These are phyloP conservation scores for Kuschelorhynchus macadamiae DNA, from an alignment of 2,888 invertebrate genomes.

Conservation along the genomic window DNA sequence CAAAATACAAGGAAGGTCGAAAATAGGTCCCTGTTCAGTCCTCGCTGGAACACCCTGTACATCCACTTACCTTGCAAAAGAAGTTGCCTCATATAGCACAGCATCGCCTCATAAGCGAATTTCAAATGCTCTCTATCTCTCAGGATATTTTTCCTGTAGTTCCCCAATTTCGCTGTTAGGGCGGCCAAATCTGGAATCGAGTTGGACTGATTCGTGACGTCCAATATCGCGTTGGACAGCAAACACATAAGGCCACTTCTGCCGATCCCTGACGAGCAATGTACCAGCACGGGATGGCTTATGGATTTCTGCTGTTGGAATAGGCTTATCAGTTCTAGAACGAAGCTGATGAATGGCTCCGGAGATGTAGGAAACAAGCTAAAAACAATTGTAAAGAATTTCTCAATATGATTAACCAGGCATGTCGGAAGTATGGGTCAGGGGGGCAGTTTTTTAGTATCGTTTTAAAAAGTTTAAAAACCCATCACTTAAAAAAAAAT, in stretches of 20 bases:
- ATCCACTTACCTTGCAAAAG: slow-evolving; percentile 55
- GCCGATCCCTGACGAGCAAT: slow-evolving; percentile 76
- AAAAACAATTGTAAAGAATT: too few relatives aligned
- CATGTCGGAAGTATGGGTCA: too few relatives aligned
- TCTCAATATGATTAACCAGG: too few relatives aligned
- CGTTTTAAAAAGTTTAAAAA: too few relatives aligned
- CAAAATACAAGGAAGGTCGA: too few relatives aligned
- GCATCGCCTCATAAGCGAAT: slow-evolving; percentile 82
- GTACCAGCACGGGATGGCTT: slow-evolving; percentile 76
- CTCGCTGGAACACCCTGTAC: too few relatives aligned
- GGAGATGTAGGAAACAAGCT: slow-evolving; percentile 77
- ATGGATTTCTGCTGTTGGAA: slow-evolving; percentile 75
- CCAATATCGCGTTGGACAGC: slow-evolving; percentile 71
- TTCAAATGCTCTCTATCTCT: slow-evolving; percentile 84
- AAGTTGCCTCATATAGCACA: slow-evolving; percentile 68
- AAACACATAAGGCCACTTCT: slow-evolving; percentile 73
- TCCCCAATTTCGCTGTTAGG: slow-evolving; percentile 64
- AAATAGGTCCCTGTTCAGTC: too few relatives aligned
- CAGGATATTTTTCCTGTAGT: slow-evolving; percentile 73
- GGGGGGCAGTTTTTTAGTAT: too few relatives aligned
- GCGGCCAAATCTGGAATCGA: slow-evolving; percentile 65
- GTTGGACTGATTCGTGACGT: slow-evolving; percentile 62
- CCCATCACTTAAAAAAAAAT: too few relatives aligned
- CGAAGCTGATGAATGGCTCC: slow-evolving; percentile 73
- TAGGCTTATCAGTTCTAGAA: slow-evolving; percentile 74